phyloP scores from a whole-genome alignment of 2,113 vertebrate species.

The Cacatua alba region DNA sequence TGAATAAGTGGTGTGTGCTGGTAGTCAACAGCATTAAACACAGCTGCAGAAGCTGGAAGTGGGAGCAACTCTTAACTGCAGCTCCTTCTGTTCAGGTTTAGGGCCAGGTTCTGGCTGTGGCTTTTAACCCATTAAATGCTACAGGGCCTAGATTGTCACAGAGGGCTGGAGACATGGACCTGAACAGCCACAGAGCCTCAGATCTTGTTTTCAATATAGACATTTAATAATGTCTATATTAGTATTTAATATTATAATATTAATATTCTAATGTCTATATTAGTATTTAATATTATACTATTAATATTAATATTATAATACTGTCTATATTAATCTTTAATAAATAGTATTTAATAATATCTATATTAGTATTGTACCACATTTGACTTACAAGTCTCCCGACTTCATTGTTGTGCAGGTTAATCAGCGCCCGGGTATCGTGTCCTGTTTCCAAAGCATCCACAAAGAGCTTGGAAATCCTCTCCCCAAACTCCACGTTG shows the following conservation, averaged over 20 bases:
- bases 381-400: constrained; percentile 86
- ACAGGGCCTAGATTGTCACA: not conserved
- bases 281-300: no score
- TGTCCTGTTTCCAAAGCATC: constrained; percentile 92
- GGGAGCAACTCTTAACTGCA: not conserved
- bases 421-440: constrained; percentile 90
- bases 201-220: not conserved
- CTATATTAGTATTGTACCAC: not conserved
- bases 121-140: not conserved
- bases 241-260: no score
- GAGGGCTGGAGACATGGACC: not conserved
- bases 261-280: no score
- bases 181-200: not conserved
- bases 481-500: constrained; percentile 93
- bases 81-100: not conserved
- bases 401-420: constrained; percentile 95
- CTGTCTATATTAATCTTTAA: not conserved
- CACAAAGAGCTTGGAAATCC: constrained; percentile 92
- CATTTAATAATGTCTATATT: no score
- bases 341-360: not conserved
- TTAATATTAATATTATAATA: no score
- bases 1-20: not conserved
- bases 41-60: not conserved
- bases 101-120: not conserved
- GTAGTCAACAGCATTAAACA: not conserved